Evolutionary conservation across 2,797 vertebrate species (phyloP).

Genomic region (Bradypodion pumilum): DNA sequence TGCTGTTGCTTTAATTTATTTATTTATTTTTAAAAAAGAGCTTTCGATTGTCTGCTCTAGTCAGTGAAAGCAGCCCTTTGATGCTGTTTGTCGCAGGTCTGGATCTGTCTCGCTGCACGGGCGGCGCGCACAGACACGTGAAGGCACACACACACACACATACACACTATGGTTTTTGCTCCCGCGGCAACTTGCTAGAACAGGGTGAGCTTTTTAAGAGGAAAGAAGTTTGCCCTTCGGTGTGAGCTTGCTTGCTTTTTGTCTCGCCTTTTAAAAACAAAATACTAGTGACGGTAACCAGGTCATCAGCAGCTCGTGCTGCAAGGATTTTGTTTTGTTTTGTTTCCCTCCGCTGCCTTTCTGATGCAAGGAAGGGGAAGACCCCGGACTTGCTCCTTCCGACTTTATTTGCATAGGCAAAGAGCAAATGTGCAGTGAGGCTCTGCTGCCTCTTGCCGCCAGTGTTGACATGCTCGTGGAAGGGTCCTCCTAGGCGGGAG

Average conservation of each 20-base stretch:
- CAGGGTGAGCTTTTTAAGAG: background rate
- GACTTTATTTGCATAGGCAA: constrained; percentile 53
- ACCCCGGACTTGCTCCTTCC: constrained; percentile 38
- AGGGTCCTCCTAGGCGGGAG: constrained; percentile 22
- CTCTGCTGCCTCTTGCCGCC: constrained; percentile 26
- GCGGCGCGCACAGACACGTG: too few species aligned
- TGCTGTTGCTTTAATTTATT: background rate
- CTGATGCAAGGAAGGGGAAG: constrained; percentile 49
- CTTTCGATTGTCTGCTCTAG: background rate
- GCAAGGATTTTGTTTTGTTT: constrained; percentile 44
- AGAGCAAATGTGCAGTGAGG: constrained; percentile 19
- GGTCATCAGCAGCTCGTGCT: constrained; percentile 38
- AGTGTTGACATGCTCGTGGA: constrained; percentile 33
- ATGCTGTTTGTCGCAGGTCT: background rate
- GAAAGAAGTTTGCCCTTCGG: constrained; percentile 72
- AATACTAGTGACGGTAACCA: constrained; percentile 53
- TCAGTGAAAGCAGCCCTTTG: background rate
- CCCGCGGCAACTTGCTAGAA: background rate
- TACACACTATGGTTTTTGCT: too few species aligned
- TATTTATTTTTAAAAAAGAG: background rate
- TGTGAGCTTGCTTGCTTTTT: background rate
- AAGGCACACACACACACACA: too few species aligned
- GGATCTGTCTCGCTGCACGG: constrained; percentile 10
- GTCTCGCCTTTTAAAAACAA: background rate
- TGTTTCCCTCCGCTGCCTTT: constrained; percentile 30